Conservation (phyloP, 2,797 vertebrate genomes). For the Sebastes umbrosus region DNA sequence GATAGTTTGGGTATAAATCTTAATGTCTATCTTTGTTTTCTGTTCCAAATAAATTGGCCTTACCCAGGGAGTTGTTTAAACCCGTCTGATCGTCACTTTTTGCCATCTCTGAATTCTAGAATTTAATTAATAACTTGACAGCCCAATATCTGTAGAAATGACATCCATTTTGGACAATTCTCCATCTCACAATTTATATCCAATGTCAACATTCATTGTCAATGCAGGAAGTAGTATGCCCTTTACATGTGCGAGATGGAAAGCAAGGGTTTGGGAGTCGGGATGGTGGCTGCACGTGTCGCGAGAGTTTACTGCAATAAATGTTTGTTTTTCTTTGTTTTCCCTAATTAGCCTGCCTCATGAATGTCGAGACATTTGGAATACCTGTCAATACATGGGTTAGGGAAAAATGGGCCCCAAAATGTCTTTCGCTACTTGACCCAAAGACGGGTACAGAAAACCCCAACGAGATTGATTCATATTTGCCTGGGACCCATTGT, state of each 20-base stretch:
- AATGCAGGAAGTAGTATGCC: too few relatives aligned
- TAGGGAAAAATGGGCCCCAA: not conserved
- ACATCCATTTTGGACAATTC: too few relatives aligned
- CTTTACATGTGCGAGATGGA: too few relatives aligned
- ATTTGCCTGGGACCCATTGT: not conserved
- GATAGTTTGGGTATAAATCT: not conserved
- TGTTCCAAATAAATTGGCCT: not conserved
- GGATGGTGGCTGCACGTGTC: too few relatives aligned
- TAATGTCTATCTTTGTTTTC: not conserved
- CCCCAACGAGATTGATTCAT: not conserved
- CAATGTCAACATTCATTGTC: too few relatives aligned
- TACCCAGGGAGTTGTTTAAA: too few relatives aligned
- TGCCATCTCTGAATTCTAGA: too few relatives aligned
- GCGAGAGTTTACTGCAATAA: not conserved
- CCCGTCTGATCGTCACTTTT: too few relatives aligned
- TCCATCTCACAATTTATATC: too few relatives aligned
- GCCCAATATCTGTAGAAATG: too few relatives aligned
- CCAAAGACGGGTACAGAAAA: not conserved
- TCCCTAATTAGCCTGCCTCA: not conserved
- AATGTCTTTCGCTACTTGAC: not conserved
- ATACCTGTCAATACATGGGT: not conserved
- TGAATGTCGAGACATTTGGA: not conserved
- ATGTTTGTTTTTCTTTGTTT: not conserved
- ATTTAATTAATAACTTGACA: too few relatives aligned
- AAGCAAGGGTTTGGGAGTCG: too few relatives aligned